phyloP scores from a whole-genome alignment of 2,113 vertebrate genomes.

The Microtus richardsoni region DNA sequence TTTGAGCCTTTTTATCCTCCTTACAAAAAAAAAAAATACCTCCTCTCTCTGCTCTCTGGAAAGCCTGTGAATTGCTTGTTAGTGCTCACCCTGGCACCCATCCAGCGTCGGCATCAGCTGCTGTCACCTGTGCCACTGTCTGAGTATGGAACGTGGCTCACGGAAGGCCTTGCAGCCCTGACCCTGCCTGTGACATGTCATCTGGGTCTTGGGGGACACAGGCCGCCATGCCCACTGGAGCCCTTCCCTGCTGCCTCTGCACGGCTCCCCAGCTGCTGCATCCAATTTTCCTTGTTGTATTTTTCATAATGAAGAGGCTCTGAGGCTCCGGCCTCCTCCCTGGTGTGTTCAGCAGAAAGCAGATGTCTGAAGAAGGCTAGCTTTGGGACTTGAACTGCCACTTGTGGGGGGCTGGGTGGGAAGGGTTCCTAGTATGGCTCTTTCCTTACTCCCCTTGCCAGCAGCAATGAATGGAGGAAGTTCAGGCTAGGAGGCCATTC shows the following conservation, averaged over 20 bases:
- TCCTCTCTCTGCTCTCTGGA: conserved; percentile 52
- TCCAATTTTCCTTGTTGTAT: conserved; percentile 64
- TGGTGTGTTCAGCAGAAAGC: background rate
- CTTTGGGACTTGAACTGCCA: conserved; percentile 28
- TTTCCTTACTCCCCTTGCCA: background rate
- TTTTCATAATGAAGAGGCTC: conserved; percentile 60
- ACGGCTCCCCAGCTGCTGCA: background rate
- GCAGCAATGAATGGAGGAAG: background rate
- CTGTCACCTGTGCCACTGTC: conserved; percentile 40
- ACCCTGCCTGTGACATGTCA: background rate
- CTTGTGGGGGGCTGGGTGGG: background rate
- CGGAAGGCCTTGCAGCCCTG: background rate
- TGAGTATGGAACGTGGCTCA: rapidly evolving
- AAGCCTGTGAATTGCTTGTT: conserved; percentile 72
- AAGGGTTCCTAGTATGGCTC: background rate
- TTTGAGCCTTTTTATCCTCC: conserved; percentile 69
- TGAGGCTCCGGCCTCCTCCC: background rate
- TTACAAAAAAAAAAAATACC: conserved; percentile 25
- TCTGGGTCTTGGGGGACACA: background rate
- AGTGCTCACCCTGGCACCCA: background rate
- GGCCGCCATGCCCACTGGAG: rapidly evolving
- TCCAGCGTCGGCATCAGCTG: background rate
- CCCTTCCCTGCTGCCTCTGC: background rate
- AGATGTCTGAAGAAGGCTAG: conserved; percentile 34
- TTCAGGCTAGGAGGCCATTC: background rate